Percentiles rank a stretch among this genome's conserved stretches.
Evolutionary conservation across 2,113 vertebrate genomes (phyloP).

Genomic region (Alaudala cheleensis): DNA sequence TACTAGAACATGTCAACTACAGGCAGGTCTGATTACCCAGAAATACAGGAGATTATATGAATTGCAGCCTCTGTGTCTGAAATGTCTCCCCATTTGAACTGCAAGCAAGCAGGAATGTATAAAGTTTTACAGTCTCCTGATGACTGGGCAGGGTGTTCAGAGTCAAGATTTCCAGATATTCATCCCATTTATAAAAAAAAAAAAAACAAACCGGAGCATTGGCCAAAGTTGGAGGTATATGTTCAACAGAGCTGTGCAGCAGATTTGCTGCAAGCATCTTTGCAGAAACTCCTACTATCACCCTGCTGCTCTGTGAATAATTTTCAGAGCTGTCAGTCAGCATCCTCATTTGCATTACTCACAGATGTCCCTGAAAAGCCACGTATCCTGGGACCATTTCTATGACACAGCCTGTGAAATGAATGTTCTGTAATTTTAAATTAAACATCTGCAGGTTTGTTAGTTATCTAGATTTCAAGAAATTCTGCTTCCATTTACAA

Average conservation of each 20-base stretch:
- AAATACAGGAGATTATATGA: neutral
- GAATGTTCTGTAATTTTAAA: constrained; percentile 30
- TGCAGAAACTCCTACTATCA: neutral
- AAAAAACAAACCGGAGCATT: neutral
- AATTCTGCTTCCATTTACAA: constrained; percentile 15
- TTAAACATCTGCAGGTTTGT: constrained; percentile 48
- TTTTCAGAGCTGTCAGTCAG: neutral
- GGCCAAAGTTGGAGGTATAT: neutral
- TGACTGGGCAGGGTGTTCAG: neutral
- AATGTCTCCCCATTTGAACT: neutral
- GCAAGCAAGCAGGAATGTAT: neutral
- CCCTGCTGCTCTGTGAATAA: neutral
- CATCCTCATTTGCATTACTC: constrained; percentile 41
- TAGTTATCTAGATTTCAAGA: neutral
- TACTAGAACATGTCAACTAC: neutral
- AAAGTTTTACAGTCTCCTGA: neutral
- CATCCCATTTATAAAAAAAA: neutral
- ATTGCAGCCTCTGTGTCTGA: neutral
- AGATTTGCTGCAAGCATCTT: neutral
- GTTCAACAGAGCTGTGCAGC: neutral
- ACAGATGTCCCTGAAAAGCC: constrained; percentile 50
- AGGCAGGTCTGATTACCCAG: neutral
- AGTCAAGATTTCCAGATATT: neutral
- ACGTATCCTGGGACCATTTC: neutral
- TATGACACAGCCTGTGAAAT: constrained; percentile 2